Conservation (phyloP, 2,797 vertebrate species). For the Silurus aristotelis region DNA sequence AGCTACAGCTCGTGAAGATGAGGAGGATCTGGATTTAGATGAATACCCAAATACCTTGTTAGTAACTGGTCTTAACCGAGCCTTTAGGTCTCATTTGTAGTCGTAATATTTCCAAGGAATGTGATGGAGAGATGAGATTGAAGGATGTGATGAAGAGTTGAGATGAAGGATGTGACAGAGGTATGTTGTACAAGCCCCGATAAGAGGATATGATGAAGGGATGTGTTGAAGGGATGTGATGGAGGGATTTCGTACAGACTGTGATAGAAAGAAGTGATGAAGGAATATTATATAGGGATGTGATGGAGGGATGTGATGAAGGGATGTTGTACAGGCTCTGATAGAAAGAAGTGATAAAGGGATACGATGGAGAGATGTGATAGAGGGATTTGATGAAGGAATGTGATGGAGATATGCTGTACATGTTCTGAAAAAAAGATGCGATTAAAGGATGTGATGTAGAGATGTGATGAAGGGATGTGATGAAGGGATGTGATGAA, state of each 20-base stretch:
- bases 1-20: background rate
- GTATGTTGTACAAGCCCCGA: no score
- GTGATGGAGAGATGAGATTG: background rate
- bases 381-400: background rate
- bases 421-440: no score
- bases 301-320: background rate
- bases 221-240: background rate
- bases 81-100: no score
- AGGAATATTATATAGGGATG: background rate
- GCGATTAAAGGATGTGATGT: background rate
- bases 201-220: background rate
- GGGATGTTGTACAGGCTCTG: background rate
- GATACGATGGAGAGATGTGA: no score
- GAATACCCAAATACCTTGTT: no score
- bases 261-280: background rate
- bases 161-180: background rate
- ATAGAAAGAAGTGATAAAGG: background rate
- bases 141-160: background rate
- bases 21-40: background rate
- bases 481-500: background rate
- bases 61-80: no score
- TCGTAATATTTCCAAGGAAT: background rate
- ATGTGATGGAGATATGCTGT: background rate
- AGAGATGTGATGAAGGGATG: background rate
- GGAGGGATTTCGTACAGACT: background rate